Evolutionary conservation across 2,888 invertebrate species (phyloP).

Genomic region (Scaptomyza flava): DNA sequence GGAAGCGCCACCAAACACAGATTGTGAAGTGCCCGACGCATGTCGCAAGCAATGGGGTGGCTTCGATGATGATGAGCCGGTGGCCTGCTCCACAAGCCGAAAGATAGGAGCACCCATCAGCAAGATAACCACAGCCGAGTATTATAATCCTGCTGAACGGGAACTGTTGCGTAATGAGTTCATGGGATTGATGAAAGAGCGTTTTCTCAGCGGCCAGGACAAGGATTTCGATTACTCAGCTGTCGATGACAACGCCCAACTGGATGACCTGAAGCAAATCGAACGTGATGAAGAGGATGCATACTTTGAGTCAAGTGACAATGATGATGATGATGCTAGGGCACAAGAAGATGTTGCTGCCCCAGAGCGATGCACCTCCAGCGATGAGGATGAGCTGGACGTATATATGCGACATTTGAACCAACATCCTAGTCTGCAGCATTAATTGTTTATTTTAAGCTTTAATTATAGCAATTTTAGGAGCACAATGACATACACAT

Average conservation of each 20-base stretch:
- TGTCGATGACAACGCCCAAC: conserved; percentile 92
- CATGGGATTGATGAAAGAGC: conserved; percentile 92
- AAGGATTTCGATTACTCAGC: conserved; percentile 92
- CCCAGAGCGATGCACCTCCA: background rate
- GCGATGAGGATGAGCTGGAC: conserved; percentile 88
- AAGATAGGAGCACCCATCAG: conserved; percentile 6
- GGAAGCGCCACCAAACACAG: background rate
- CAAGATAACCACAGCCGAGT: conserved; percentile 50
- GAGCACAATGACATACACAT: conserved; percentile 31
- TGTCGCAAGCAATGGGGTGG: conserved; percentile 86
- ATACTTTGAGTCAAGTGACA: conserved; percentile 93
- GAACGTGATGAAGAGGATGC: conserved; percentile 94
- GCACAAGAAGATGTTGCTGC: conserved; percentile 43
- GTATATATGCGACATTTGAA: conserved; percentile 88
- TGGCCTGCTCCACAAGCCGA: conserved; percentile 74
- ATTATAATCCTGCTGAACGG: conserved; percentile 85
- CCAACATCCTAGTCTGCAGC: conserved; percentile 78
- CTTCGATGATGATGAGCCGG: conserved; percentile 85
- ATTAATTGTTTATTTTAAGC: conserved; percentile 43
- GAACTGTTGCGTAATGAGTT: conserved; percentile 92
- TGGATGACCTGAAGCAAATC: conserved; percentile 90
- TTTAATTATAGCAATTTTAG: conserved; percentile 47
- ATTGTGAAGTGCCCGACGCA: conserved; percentile 80
- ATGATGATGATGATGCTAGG: conserved; percentile 85
- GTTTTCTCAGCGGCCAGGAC: conserved; percentile 93